phyloP scores from a whole-genome alignment of 2,797 vertebrate species.

The Picus viridis region DNA sequence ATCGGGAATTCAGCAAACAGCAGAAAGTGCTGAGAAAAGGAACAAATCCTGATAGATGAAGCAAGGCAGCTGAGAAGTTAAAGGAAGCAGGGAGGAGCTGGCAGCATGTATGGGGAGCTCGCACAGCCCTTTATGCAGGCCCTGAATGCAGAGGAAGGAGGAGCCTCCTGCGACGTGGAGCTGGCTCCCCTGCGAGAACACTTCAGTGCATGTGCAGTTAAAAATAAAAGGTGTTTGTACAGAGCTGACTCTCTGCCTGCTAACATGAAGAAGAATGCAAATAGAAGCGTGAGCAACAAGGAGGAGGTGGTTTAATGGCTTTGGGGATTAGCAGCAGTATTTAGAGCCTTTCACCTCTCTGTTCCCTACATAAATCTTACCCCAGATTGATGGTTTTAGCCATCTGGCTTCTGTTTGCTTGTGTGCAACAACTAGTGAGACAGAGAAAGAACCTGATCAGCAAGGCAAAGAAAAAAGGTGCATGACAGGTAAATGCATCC shows the following conservation, averaged over 20 bases:
- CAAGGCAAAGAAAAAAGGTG: background rate
- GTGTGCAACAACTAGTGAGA: background rate
- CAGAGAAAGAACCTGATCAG: background rate
- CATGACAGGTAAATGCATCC: background rate
- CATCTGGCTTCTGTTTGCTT: conserved; percentile 30
- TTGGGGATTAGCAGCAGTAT: background rate
- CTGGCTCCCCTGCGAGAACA: background rate
- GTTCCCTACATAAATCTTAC: conserved; percentile 43
- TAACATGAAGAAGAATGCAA: conserved; percentile 3
- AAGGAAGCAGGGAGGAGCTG: conserved; percentile 6
- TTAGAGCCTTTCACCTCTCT: conserved; percentile 51
- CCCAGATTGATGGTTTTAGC: conserved; percentile 37
- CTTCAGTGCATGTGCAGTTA: background rate
- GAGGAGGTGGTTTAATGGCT: conserved; percentile 33
- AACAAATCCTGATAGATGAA: background rate
- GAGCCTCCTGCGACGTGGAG: background rate
- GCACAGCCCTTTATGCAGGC: background rate
- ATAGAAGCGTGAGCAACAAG: background rate
- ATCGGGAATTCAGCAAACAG: background rate
- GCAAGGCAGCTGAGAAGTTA: background rate
- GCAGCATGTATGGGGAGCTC: background rate
- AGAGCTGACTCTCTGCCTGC: fast-evolving
- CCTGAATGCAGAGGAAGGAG: background rate
- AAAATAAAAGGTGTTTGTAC: conserved; percentile 29
- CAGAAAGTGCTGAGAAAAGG: background rate